Base-by-base conservation (phyloP, 2,797 vertebrate species). In the Manis javanica region DNA sequence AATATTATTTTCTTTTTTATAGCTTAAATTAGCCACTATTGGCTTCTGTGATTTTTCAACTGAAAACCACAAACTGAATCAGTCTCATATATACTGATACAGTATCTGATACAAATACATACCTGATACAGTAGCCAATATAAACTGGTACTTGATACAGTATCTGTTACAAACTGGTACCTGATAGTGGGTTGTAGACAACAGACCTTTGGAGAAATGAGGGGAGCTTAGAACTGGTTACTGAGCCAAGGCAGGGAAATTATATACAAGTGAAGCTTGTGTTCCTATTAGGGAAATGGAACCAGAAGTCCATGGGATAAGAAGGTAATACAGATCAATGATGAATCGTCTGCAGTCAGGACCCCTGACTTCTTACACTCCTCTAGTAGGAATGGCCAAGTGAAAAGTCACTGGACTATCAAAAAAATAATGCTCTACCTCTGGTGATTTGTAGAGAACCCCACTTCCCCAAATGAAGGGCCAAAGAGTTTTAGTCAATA, bases 171-270 rank as follows among this genome's bases (percentile, higher is more conserved):
- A 84, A 64, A 84, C 69, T 84, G 89, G 68, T 51, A 87, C 7
- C n/a, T 84, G 57, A 61, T 12, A 87, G 18, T 51, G 4, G 15
- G 74, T 64, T 84, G 21, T 3, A 85, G 64, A 26, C 29, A 86
- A 84, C 39, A 85, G 11, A 94, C 10, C 24, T 88, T 85, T 86
- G 16, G 29, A 96, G 49, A 68, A 85, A 87, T 31, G 10, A 85
- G 31, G 23, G 12, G 31, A 84, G 53, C 49, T 87, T 24, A 89
- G 59, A 81, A 71, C 53, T 82, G 53, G 24, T 55, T 77, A 81
- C 51, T 64, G 53, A 34, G 26, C 51, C 55, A 82, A 92, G 5
- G 57, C 34, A 91, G 11, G 31, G 57, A 68, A 86, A 81, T 39
- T 39, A 39, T 39, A 86, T 23, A 16, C n/a, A 18, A 89, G n/a